phyloP scores from a whole-genome alignment of 2,113 vertebrate species.

The Anolis carolinensis region DNA sequence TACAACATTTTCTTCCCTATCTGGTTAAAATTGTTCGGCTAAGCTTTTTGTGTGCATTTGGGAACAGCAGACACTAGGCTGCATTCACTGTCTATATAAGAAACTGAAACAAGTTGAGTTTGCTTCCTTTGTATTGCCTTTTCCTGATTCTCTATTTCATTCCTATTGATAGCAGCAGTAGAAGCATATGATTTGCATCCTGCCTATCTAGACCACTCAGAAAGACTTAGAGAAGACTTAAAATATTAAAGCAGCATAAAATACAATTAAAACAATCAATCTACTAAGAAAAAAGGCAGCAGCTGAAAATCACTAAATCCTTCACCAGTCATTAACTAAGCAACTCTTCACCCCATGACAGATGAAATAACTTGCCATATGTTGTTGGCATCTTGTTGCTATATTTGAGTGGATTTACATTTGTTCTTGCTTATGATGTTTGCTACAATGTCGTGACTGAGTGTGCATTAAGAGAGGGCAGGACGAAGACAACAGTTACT shows the following conservation, averaged over 20 bases:
- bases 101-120: not conserved
- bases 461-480: not conserved
- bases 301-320: not conserved
- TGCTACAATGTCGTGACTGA: not conserved
- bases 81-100: too few relatives aligned
- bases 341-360: not conserved
- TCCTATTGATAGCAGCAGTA: not conserved
- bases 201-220: not conserved
- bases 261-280: not conserved
- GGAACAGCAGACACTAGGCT: too few relatives aligned
- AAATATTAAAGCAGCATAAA: not conserved
- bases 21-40: too few relatives aligned
- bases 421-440: not conserved
- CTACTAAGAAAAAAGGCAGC: not conserved
- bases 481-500: not conserved
- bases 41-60: too few relatives aligned
- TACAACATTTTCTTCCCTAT: too few relatives aligned
- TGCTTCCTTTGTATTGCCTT: not conserved
- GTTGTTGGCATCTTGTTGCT: not conserved
- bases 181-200: not conserved
- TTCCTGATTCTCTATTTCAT: too few relatives aligned
- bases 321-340: constrained; percentile 8
- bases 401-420: not conserved
- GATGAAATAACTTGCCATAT: constrained; percentile 7
- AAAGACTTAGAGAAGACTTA: not conserved